phyloP scores from a whole-genome alignment of 2,113 vertebrate genomes.

The Callipepla squamata region DNA sequence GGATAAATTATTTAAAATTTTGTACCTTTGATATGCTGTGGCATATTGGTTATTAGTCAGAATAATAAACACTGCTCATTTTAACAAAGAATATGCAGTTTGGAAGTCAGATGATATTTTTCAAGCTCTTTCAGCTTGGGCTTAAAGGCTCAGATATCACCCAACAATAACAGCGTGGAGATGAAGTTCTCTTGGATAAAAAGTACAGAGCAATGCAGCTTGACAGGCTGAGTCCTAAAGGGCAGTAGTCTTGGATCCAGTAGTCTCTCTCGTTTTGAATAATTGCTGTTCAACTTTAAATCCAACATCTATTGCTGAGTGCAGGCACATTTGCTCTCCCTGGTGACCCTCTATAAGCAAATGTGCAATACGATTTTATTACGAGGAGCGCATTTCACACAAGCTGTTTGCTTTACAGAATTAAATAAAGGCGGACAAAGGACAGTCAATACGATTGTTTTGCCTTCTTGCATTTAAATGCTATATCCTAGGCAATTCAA shows the following conservation, averaged over 20 bases:
- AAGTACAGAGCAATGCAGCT: neutral
- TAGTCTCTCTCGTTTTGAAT: slow-evolving; percentile 58
- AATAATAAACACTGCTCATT: neutral
- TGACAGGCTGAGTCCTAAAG: slow-evolving; percentile 60
- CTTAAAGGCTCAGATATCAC: neutral
- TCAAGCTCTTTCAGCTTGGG: neutral
- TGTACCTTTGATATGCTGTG: neutral
- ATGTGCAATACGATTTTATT: slow-evolving; percentile 54
- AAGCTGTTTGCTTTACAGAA: slow-evolving; percentile 66
- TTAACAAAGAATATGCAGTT: neutral
- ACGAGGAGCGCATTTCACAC: slow-evolving; percentile 39
- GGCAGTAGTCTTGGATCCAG: slow-evolving; percentile 29
- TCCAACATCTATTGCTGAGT: slow-evolving; percentile 65
- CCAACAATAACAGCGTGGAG: neutral
- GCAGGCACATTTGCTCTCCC: slow-evolving; percentile 44
- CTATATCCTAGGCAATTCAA: slow-evolving; percentile 23
- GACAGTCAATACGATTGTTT: slow-evolving; percentile 59
- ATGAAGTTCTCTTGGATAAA: slow-evolving; percentile 42
- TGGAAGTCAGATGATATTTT: neutral
- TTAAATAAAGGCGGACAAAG: slow-evolving; percentile 54
- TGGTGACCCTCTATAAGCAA: slow-evolving; percentile 48
- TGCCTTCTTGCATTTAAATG: slow-evolving; percentile 60
- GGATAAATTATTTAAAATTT: slow-evolving; percentile 18
- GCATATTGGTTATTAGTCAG: neutral
- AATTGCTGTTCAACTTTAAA: slow-evolving; percentile 50